Evolutionary conservation across 2,888 invertebrate species (phyloP).

Genomic region (Aricia artaxerxes): DNA sequence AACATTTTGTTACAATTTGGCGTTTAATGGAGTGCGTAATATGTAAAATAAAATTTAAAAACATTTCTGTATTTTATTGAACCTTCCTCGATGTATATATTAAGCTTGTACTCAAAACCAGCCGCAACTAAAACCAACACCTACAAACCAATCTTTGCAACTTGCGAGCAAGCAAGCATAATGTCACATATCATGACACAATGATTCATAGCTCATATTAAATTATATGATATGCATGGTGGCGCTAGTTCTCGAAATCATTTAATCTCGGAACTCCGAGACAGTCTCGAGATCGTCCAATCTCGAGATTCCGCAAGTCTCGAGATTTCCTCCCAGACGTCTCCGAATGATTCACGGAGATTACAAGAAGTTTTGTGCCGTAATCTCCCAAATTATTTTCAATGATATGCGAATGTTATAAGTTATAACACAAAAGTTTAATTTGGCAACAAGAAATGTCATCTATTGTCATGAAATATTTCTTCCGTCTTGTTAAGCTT

Average conservation of each 20-base stretch:
- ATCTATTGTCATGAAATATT: not conserved
- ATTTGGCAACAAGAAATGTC: not conserved
- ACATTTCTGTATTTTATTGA: conserved; percentile 36
- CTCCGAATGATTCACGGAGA: conserved; percentile 22
- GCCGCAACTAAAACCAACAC: not conserved
- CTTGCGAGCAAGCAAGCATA: too few species aligned
- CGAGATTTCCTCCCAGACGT: conserved; percentile 16
- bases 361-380: conserved; percentile 21
- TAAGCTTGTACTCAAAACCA: not conserved
- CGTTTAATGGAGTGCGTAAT: conserved; percentile 73
- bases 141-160: not conserved
- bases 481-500: not conserved
- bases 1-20: conserved; percentile 80
- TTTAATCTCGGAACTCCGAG: not conserved
- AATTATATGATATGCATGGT: not conserved
- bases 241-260: not conserved
- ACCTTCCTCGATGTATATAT: not conserved
- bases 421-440: conserved; percentile 1
- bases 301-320: conserved; percentile 13
- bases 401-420: conserved; percentile 4
- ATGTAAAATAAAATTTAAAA: conserved; percentile 69
- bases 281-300: not conserved
- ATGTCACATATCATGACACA: too few species aligned
- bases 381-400: conserved; percentile 11
- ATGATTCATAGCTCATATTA: too few species aligned